Percentiles rank a stretch among this genome's conserved stretches.
phyloP scores from a whole-genome alignment of 2,797 vertebrate genomes.

The Sylvilagus floridanus region DNA sequence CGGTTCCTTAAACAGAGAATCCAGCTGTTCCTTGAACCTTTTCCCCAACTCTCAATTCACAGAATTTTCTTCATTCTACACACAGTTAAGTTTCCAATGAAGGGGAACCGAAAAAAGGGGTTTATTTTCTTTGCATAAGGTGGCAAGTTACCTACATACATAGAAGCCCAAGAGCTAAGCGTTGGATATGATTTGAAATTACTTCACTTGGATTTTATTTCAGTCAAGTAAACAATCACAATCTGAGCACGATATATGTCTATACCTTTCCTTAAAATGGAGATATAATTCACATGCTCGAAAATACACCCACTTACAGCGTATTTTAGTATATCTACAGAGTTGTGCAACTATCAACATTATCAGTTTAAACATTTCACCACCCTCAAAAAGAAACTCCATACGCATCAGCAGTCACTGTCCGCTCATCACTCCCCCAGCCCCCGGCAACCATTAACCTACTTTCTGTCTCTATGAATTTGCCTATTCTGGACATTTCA shows the following conservation, averaged over 20 bases:
- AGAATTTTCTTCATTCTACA: background rate
- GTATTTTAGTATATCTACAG: background rate
- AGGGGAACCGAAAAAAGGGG: background rate
- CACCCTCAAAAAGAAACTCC: background rate
- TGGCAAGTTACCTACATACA: background rate
- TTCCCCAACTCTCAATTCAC: background rate
- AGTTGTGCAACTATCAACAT: background rate
- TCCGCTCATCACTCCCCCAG: background rate
- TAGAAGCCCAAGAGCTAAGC: background rate
- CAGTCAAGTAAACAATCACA: conserved; percentile 32
- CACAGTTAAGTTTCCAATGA: conserved; percentile 10
- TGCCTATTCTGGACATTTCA: background rate
- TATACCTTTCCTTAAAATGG: background rate
- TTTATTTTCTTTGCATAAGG: background rate
- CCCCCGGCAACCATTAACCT: background rate
- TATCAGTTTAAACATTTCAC: conserved; percentile 31
- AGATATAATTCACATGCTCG: background rate
- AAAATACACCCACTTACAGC: background rate
- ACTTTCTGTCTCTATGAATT: conserved; percentile 12
- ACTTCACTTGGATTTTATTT: conserved; percentile 57
- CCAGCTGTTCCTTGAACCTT: conserved; percentile 20
- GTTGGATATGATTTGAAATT: background rate
- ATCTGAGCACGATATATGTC: background rate
- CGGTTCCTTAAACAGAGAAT: conserved; percentile 8
- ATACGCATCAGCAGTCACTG: background rate